Evolutionary conservation across 1,140 invertebrate species (phyloP), one percentile per base, ranked within the genome.

Genomic region (Drosophila punjabiensis): DNA sequence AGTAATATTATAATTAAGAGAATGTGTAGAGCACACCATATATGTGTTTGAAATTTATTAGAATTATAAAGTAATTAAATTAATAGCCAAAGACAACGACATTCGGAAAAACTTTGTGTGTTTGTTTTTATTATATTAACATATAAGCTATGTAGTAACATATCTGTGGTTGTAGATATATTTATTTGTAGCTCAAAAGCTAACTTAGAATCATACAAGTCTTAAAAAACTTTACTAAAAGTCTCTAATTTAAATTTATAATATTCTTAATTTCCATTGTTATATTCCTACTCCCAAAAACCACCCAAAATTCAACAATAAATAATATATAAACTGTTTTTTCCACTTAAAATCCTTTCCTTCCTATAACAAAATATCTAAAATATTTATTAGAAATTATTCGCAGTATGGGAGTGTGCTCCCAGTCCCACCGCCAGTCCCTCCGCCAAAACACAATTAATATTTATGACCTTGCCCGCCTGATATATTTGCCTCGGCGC

Each of bases 401-500:
- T 64, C 32, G 9, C 65, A 55, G 68, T 71, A 53, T 50, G 16
- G 14, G 39, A 43, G 47, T 68, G 37, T 69, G 48, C 68, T 55
- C 37, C 37, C 63, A 70, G 48, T 32, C 52, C 67, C 67, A 16
- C 37, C 10, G 47, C 55, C 74, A 66, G 24, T 64, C 69, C 59
- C 73, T 56, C 71, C 78, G 24, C 53, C 76, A 47, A 85, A 77
- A 89, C 79, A 86, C 86, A 90, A 90, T 90, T 90, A 90, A 90
- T 90, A 90, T 90, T 90, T 90, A 90, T 90, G 86, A 90, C 86
- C 86, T 90, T 90, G 82, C 87, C 68, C 68, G 67, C 71, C 86
- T 90, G 86, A 90, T 91, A 90, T 90, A 90, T 90, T 81, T 90
- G 82, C 82, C 87, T 81, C 79, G 86, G 86, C 82, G 87, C 86